Evolutionary conservation across 2,888 invertebrate genomes (phyloP).

Genomic region (Cheilosia soror): DNA sequence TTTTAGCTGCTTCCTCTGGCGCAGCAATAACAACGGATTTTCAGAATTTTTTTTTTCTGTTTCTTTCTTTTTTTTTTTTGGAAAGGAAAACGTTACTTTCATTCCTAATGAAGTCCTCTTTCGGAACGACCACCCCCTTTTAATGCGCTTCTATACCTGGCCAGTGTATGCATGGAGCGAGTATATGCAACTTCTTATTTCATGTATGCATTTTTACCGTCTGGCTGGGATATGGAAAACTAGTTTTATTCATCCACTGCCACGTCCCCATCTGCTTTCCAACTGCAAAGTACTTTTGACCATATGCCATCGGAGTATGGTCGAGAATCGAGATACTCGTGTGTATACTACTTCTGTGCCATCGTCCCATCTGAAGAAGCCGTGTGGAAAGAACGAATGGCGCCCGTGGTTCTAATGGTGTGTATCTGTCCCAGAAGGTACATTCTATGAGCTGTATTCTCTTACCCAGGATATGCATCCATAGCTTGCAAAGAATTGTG

Average conservation of each 20-base stretch:
- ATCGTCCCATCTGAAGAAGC: slow-evolving; percentile 28
- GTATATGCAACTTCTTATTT: slow-evolving; percentile 49
- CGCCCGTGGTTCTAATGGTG: slow-evolving; percentile 55
- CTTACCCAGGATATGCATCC: slow-evolving; percentile 23
- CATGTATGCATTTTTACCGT: slow-evolving; percentile 32
- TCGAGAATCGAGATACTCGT: slow-evolving; percentile 32
- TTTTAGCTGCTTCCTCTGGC: slow-evolving; percentile 46
- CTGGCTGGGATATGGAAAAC: slow-evolving; percentile 26
- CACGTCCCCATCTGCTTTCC: slow-evolving; percentile 9
- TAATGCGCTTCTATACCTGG: neutral
- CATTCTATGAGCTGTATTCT: slow-evolving; percentile 13
- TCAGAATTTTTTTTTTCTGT: neutral
- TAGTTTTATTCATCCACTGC: slow-evolving; percentile 38
- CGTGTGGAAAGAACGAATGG: slow-evolving; percentile 51
- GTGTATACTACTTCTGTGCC: neutral
- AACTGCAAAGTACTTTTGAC: slow-evolving; percentile 48
- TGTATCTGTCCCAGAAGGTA: slow-evolving; percentile 38
- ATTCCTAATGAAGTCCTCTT: slow-evolving; percentile 69
- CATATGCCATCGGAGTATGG: slow-evolving; percentile 58
- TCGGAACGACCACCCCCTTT: slow-evolving; percentile 43
- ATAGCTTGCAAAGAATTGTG: slow-evolving; percentile 38
- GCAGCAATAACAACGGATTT: slow-evolving; percentile 41
- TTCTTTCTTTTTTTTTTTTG: neutral
- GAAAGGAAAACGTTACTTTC: slow-evolving; percentile 48
- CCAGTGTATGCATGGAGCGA: neutral